phyloP scores from a whole-genome alignment of 35 echinoderm and acorn worm species.

The Patiria miniata region DNA sequence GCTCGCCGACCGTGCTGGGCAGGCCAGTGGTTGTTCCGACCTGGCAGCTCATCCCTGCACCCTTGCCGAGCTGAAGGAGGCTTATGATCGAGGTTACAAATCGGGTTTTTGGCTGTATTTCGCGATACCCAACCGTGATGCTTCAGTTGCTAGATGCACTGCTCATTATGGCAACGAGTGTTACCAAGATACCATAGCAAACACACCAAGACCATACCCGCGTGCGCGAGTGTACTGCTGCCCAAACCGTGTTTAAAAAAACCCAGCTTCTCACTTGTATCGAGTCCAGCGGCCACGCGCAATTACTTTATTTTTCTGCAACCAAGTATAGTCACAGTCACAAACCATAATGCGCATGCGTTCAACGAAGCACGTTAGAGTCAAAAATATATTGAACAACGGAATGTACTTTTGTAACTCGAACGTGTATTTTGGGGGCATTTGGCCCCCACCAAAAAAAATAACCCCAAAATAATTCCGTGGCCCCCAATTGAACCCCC shows the following conservation, averaged over 20 bases:
- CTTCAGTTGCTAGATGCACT: background rate
- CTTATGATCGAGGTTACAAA: background rate
- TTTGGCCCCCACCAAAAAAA: no score
- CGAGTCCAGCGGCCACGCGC: no score
- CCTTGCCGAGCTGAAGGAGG: conserved; percentile 3
- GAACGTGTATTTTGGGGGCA: no score
- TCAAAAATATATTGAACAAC: no score
- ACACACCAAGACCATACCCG: background rate
- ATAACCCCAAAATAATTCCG: no score
- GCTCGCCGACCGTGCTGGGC: background rate
- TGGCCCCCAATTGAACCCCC: no score
- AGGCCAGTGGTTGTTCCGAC: background rate
- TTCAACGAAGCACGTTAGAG: no score
- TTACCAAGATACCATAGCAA: background rate
- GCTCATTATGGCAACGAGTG: background rate
- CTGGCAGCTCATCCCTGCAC: background rate
- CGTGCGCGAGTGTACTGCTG: background rate
- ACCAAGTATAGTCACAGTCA: no score
- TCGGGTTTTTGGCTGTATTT: background rate
- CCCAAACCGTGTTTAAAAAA: background rate
- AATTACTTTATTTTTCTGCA: no score
- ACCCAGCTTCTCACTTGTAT: no score
- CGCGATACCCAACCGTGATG: background rate
- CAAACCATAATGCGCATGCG: no score
- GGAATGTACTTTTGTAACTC: no score